Conservation (phyloP, 1,140 invertebrate species). For the Odontomachus brunneus region DNA sequence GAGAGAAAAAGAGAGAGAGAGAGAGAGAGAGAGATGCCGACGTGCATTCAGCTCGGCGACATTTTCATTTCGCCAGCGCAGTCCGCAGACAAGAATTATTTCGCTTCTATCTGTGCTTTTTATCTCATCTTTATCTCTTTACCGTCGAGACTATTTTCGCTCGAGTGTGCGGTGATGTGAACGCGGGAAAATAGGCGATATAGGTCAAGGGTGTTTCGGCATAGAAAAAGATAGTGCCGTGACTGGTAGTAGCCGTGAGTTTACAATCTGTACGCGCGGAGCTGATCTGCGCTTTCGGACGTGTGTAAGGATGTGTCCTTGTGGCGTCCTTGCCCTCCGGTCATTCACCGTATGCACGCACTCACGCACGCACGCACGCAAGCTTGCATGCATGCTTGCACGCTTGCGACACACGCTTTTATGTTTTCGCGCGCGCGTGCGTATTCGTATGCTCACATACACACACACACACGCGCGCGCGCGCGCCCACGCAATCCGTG, state of each 20-base stretch:
- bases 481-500: conserved; percentile 71
- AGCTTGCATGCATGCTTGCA: not conserved
- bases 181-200: not conserved
- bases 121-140: not conserved
- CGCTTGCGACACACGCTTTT: no score
- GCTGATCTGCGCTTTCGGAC: conserved; percentile 38
- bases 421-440: no score
- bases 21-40: not conserved
- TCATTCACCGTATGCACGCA: conserved; percentile 81
- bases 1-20: no score
- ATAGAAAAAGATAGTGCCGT: not conserved
- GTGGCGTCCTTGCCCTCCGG: conserved; percentile 84
- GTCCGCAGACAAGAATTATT: no score
- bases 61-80: not conserved
- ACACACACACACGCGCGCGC: conserved; percentile 66
- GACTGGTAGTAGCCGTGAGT: conserved; percentile 2
- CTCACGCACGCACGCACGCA: conserved; percentile 69
- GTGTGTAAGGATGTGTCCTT: conserved; percentile 80
- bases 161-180: no score
- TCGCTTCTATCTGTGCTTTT: no score
- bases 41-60: not conserved
- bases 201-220: not conserved
- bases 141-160: not conserved
- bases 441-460: conserved; percentile 58
- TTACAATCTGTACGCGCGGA: conserved; percentile 30